Evolutionary conservation across 2,113 vertebrate species (phyloP).

Genomic region (Climacteris rufus): DNA sequence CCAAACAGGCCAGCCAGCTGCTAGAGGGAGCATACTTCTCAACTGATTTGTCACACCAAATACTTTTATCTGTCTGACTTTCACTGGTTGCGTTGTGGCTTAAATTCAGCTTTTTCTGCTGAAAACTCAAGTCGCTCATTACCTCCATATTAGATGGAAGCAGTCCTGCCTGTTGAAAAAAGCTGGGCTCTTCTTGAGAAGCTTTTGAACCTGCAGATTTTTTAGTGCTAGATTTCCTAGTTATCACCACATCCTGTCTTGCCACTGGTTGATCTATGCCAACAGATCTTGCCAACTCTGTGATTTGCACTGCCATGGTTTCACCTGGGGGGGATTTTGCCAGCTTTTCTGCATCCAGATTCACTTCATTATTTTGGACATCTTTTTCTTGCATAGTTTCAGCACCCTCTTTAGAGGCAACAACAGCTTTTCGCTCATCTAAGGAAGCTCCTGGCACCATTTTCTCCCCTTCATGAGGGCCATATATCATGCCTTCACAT

Average conservation of each 20-base stretch:
- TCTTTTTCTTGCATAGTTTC: conserved; percentile 38
- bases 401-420: neutral
- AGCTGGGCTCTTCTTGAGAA: conserved; percentile 1
- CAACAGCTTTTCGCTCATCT: conserved; percentile 36
- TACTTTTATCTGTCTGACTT: conserved; percentile 16
- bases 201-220: conserved; percentile 1
- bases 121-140: conserved; percentile 3
- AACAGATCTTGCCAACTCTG: neutral
- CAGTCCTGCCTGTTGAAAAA: conserved; percentile 21
- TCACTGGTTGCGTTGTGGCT: neutral
- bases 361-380: neutral
- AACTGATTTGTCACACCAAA: conserved; percentile 46
- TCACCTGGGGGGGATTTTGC: neutral
- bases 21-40: conserved; percentile 19
- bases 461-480: conserved; percentile 7
- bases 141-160: conserved; percentile 36
- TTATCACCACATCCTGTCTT: neutral
- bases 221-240: conserved; percentile 39
- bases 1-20: conserved; percentile 46
- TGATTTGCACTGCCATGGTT: neutral
- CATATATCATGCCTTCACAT: conserved; percentile 44
- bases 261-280: neutral
- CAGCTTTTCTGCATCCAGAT: conserved; percentile 24
- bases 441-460: conserved; percentile 3
- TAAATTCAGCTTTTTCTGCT: conserved; percentile 42